These are phyloP conservation scores for Holothuria leucospilota DNA, from an alignment of 53 echinoderm and acorn worm species.

Conservation along the genomic window DNA sequence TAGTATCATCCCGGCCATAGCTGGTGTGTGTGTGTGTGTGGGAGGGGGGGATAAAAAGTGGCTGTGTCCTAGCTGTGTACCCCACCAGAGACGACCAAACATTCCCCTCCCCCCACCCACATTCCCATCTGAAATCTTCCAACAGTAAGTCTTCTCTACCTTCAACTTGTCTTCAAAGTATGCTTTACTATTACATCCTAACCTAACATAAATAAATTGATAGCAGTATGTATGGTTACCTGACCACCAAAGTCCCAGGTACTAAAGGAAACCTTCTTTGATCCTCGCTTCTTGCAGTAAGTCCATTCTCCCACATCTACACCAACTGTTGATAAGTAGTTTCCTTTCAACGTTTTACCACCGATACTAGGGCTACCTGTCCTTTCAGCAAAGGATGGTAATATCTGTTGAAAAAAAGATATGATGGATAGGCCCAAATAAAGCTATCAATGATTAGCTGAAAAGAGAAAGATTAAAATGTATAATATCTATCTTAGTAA, in stretches of 20 bases:
- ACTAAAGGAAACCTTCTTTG: conserved; percentile 94
- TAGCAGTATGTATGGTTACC: conserved; percentile 48
- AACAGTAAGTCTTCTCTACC: too few relatives aligned
- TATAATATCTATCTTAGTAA: too few relatives aligned
- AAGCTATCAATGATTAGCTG: neutral
- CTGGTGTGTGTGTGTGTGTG: too few relatives aligned
- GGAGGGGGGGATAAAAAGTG: too few relatives aligned
- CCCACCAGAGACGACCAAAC: too few relatives aligned
- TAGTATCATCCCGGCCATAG: neutral
- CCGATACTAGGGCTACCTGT: conserved; percentile 82
- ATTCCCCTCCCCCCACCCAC: too few relatives aligned
- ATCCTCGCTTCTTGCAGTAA: conserved; percentile 80
- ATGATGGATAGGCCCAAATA: neutral
- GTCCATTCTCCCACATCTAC: conserved; percentile 96
- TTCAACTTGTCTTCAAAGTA: too few relatives aligned
- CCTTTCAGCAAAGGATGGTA: conserved; percentile 82
- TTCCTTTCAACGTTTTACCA: conserved; percentile 88
- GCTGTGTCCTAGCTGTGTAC: too few relatives aligned
- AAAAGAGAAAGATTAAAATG: neutral
- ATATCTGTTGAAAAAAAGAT: conserved; percentile 12
- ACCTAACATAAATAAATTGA: too few relatives aligned
- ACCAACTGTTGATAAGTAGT: conserved; percentile 89
- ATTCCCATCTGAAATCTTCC: too few relatives aligned
- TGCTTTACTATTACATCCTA: too few relatives aligned
- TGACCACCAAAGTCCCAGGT: conserved; percentile 99